Conservation (phyloP, 2,888 invertebrate species). For the Mellilla xanthometata region DNA sequence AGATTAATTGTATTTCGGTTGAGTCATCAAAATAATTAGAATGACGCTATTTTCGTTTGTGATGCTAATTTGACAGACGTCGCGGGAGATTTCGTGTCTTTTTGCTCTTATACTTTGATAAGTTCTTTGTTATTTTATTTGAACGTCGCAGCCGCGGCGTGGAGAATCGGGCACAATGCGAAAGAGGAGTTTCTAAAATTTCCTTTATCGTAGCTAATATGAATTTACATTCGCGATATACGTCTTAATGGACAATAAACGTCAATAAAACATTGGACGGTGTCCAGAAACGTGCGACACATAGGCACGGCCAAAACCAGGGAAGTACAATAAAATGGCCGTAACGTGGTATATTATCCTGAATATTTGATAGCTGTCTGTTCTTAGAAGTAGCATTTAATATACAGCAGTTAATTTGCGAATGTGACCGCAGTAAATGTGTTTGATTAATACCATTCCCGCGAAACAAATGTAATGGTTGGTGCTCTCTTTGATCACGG, state of each 20-base stretch:
- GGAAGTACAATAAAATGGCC: constrained; percentile 57
- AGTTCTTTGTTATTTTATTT: constrained; percentile 64
- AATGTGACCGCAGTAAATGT: constrained; percentile 72
- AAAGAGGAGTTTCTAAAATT: constrained; percentile 14
- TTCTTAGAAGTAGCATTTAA: constrained; percentile 72
- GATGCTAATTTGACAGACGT: constrained; percentile 83
- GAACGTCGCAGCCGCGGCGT: constrained; percentile 25
- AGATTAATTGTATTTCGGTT: constrained; percentile 83
- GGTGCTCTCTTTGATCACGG: constrained; percentile 65
- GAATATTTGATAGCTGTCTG: constrained; percentile 75
- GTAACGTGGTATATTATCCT: constrained; percentile 64
- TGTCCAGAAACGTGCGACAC: constrained; percentile 54
- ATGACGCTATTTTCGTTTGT: constrained; percentile 81
- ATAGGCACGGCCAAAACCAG: constrained; percentile 50
- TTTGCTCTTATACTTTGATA: constrained; percentile 72
- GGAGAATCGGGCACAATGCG: constrained; percentile 24
- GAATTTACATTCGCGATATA: constrained; percentile 10
- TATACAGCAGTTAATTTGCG: constrained; percentile 66
- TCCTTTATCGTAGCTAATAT: constrained; percentile 11
- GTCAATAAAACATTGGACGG: constrained; percentile 66
- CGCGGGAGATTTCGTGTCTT: constrained; percentile 77
- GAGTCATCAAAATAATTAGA: constrained; percentile 83
- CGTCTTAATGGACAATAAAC: constrained; percentile 46
- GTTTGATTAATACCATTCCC: constrained; percentile 76
- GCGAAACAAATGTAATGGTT: constrained; percentile 70